Base-by-base conservation (phyloP, 2,797 vertebrate genomes). In the Crocodylus rhombifer region DNA sequence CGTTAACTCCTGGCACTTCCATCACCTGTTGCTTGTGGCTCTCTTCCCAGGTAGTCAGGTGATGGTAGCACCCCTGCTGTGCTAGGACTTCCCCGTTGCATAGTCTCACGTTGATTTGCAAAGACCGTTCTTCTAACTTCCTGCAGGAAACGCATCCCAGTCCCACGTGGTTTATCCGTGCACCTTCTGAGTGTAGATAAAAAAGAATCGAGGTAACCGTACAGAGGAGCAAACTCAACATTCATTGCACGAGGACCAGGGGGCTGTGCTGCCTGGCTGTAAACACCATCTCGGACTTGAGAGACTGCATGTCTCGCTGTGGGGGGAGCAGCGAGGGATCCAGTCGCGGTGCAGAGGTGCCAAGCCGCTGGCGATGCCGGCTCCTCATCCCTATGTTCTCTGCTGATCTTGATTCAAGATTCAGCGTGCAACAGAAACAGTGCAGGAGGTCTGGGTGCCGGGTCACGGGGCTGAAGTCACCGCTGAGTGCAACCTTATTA, bases 31-130 rank as follows among this genome's bases (percentile, higher is more conserved):
- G 21, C 77, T 11, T 0, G 0, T 17, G 13, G 42, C 1, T 80
- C 63, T 25, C 25, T 21, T 60, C 2, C 2, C 0, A 1, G 5
- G 30, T 7, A 30, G 7, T 3, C 14, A 1, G 77, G 80, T 69
- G 20, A 56, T 16, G 8, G 2, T 0, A 2, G 28, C 0, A 5
- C 4, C 1, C 4, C 0, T 26, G 4, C n/a, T 14, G 21, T 17
- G 65, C 36, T 0, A 0, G 28, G 55, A 3, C 28, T 28, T 80
- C 36, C 56, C 0, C 0, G 0, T 7, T 23, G 42, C 25, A 0
- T 74, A 9, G 62, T 1, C 5, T 0, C 0, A 0, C 2, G 61
- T 6, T 2, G 13, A 3, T 9, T 10, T 51, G 42, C 8, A 51
- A 51, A 10, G 42, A 51, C 42, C 67, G 12, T 23, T 73, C 33